phyloP scores from a whole-genome alignment of 2,113 vertebrate genomes.

The Stigmatopora argus region DNA sequence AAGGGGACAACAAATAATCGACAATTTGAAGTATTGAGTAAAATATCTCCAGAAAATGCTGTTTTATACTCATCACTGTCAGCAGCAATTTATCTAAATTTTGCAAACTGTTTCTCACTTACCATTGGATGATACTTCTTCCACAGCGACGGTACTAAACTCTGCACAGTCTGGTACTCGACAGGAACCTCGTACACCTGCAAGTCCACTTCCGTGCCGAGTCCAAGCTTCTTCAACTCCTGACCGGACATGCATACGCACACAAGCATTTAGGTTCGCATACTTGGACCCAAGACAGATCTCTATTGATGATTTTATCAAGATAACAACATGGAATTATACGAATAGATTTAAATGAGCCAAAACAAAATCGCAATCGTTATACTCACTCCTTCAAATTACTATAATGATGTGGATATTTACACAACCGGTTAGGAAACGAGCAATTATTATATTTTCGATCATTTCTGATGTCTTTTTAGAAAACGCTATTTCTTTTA shows the following conservation, averaged over 20 bases:
- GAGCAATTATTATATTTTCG: too few species aligned
- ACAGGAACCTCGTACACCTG: constrained; percentile 89
- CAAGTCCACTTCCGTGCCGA: constrained; percentile 81
- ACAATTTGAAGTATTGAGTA: not conserved
- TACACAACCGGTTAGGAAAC: too few species aligned
- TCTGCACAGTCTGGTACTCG: constrained; percentile 88
- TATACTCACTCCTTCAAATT: too few species aligned
- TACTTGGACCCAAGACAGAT: not conserved
- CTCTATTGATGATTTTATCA: too few species aligned
- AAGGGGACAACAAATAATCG: not conserved
- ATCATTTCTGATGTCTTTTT: too few species aligned
- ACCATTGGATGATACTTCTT: constrained; percentile 88
- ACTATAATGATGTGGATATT: too few species aligned
- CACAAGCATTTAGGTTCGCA: not conserved
- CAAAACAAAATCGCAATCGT: too few species aligned
- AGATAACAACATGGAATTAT: too few species aligned
- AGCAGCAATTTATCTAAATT: not conserved
- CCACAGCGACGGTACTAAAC: constrained; percentile 86
- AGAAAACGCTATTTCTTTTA: too few species aligned
- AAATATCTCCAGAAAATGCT: not conserved
- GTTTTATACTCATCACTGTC: too few species aligned
- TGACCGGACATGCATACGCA: constrained; percentile 37
- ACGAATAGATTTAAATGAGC: too few species aligned
- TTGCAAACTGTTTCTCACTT: constrained; percentile 13
- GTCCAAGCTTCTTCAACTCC: constrained; percentile 91